Percentiles rank a stretch among this genome's conserved stretches.
Conservation (phyloP, 1,140 invertebrate genomes). For the Pogonus chalceus region DNA sequence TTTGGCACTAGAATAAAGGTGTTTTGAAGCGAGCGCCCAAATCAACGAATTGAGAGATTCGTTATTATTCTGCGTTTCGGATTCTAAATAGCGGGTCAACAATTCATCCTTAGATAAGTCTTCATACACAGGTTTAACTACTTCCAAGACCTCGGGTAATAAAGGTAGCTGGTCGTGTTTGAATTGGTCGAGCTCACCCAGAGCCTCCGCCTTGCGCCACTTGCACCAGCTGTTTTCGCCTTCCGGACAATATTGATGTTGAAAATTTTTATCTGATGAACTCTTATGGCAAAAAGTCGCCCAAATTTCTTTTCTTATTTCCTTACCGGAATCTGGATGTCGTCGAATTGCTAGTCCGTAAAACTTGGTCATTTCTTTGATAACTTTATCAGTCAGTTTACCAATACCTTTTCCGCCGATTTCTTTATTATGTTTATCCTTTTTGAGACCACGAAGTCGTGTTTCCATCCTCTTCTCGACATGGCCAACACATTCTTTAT, state of each 20-base stretch:
- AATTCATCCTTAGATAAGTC: conserved; percentile 11
- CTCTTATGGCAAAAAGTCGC: conserved; percentile 20
- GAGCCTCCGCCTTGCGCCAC: conserved; percentile 14
- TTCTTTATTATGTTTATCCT: conserved; percentile 13
- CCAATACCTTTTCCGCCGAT: conserved; percentile 16
- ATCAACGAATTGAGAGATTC: too few species aligned
- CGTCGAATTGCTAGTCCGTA: conserved; percentile 25
- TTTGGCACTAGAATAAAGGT: neutral
- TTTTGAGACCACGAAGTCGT: conserved; percentile 16
- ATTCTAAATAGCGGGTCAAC: too few species aligned
- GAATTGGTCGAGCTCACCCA: neutral
- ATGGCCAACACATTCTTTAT: conserved; percentile 25
- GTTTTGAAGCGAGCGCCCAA: conserved; percentile 1
- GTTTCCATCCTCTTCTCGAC: conserved; percentile 24
- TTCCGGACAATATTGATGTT: conserved; percentile 19
- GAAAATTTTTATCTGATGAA: conserved; percentile 21
- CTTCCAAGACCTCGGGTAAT: conserved; percentile 1
- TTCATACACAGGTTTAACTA: conserved; percentile 13
- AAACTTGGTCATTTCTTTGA: conserved; percentile 19
- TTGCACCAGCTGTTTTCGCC: conserved; percentile 19
- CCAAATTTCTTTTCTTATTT: conserved; percentile 24
- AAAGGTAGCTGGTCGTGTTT: conserved; percentile 12
- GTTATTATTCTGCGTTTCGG: too few species aligned
- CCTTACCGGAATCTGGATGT: conserved; percentile 17
- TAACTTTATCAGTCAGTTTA: conserved; percentile 19